A percentile compares a stretch with the other conserved stretches of the same genome.
Conservation (phyloP, 2,888 invertebrate species). For the Polydesmus complanatus region DNA sequence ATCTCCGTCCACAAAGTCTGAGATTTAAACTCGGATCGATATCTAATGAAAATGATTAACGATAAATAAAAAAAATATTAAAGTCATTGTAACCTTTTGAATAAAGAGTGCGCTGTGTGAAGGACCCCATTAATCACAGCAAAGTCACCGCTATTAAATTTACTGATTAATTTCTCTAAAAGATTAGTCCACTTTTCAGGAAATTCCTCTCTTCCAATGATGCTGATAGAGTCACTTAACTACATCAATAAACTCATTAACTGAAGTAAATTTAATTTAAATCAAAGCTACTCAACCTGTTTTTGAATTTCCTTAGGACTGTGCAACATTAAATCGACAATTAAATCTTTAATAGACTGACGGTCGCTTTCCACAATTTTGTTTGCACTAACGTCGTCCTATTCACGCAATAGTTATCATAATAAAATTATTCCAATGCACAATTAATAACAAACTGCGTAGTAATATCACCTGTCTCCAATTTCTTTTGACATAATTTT, state of each 20-base stretch:
- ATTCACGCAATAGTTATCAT: neutral
- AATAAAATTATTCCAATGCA: neutral
- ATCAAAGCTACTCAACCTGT: constrained; percentile 40
- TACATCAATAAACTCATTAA: constrained; percentile 21
- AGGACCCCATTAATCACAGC: constrained; percentile 87
- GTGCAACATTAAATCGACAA: constrained; percentile 82
- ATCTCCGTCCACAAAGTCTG: constrained; percentile 92
- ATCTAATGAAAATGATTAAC: constrained; percentile 33
- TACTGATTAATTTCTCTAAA: constrained; percentile 81
- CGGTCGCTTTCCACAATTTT: constrained; percentile 69
- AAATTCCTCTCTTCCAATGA: constrained; percentile 93
- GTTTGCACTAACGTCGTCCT: neutral
- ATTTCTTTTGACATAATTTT: constrained; percentile 90
- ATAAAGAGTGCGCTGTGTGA: constrained; percentile 88
- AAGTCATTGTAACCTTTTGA: constrained; percentile 50
- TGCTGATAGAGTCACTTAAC: constrained; percentile 85
- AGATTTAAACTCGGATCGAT: constrained; percentile 90
- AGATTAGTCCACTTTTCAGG: constrained; percentile 92
- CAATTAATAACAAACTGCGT: constrained; percentile 24
- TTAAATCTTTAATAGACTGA: constrained; percentile 56
- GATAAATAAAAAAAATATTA: neutral
- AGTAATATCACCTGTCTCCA: too few relatives aligned
- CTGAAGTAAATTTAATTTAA: neutral
- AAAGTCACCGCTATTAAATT: constrained; percentile 78
- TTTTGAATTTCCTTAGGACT: constrained; percentile 81